Base-by-base conservation (phyloP, 2,113 vertebrate species). In the Apteryx owenii region DNA sequence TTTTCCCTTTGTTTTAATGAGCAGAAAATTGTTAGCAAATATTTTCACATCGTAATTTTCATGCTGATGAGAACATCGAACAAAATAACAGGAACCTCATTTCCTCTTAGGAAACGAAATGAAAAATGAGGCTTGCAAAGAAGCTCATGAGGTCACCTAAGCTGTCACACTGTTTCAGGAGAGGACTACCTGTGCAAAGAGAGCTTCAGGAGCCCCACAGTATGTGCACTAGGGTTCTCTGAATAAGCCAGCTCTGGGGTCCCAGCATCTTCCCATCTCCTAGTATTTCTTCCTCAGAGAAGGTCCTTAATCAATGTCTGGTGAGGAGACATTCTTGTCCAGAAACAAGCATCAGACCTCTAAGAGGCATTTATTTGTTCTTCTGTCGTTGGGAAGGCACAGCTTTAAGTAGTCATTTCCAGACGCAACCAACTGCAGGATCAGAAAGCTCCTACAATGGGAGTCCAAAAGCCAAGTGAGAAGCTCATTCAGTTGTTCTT, bases 121-220 rank as follows among this genome's bases (percentile, higher is more conserved):
- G 78, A 75, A 33, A 68, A 81, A 89, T 14, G 40, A 87, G 40
- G n/a, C 31, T 86, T 95, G 77, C 73, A 26, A 66, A 87, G 92
- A 71, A 62, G 54, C 7, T 81, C 3, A 0, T 64, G 81, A 54
- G 84, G 70, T n/a, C 81, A 86, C 16, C 38, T 60, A 5, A 31
- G 66, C 14, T 38, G 14, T 19, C 2, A 1, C 53, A 31, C n/a
- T 6, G 38, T 44, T 70, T 72, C 72, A 50, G 36, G 22, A 71
- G 36, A 42, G 31, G 31, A 25, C 38, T 18, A 9, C 40, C 28
- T 1, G 0, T 51, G 66, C 62, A 54, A 64, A 28, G 0, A 1
- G 0, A 0, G 25, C 10, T 88, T 68, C 38, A 46, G 89, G 73
- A 72, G 23, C 21, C 31, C 19, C 58, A 15, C 0, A 3, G 20